Base-by-base conservation (phyloP, 1,140 invertebrate species). In the Brachionus rotundiformis region DNA sequence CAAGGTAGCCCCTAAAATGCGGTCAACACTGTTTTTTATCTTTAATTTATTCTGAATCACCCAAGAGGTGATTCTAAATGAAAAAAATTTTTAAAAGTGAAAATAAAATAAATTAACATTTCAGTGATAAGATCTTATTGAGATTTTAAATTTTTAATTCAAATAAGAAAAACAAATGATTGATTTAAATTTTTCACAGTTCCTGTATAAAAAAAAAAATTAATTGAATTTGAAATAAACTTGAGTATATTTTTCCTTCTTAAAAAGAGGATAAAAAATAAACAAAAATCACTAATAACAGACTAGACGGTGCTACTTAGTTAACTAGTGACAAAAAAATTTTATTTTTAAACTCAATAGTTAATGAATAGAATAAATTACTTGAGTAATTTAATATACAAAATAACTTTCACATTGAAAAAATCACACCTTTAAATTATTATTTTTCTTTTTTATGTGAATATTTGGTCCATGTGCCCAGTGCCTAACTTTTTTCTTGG, bases 391-490 rank as follows among this genome's bases (percentile, higher is more conserved):
- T 73, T 41, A 44, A 73, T 73, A 73, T 41, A 44, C 23, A 5
- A 73, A 73, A 73, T 73, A 73, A 47, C 68, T 73, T 73, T 73
- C 68, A 23, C 68, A 44, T 73, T 41, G 19, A 39, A 27, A 73
- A 73, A 73, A 44, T 73, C 68, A 73, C 68, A 73, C 63, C 36
- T 68, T 39, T 29, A 63, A 63, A 33, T 33, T 33, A 16, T 19
- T 33, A 68, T 36, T 36, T 33, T 33, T 33, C 36, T 39, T 68
- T 63, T 5, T 25, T 25, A 13, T 27, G 25, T 36, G 36, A 68
- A 68, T 54, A 19, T 16, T 68, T 68, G n/a, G 19, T 31, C 63
- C 63, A 23, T 68, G 29, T 68, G 63, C n/a, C n/a, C 13, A 16
- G 16, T 41, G 33, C 63, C 16, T n/a, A 68, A 19, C 33, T 63